Conservation (phyloP, 1,140 invertebrate genomes). For the Drosophila rhopaloa region DNA sequence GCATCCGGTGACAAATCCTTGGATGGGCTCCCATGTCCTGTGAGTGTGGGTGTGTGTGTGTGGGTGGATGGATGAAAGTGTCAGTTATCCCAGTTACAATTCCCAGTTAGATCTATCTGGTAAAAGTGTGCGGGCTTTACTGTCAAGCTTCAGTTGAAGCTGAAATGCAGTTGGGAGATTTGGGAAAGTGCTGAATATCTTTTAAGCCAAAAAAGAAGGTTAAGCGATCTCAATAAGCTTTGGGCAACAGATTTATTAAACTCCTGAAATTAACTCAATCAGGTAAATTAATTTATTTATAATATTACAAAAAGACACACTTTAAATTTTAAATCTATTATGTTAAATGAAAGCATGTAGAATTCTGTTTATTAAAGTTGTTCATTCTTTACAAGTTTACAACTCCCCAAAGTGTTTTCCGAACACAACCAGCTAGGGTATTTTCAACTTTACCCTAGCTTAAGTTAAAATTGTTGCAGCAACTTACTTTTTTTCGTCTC, state of each 20-base stretch:
- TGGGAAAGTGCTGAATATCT: background rate
- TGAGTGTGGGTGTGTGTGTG: conserved; percentile 6
- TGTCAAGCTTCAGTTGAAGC: conserved; percentile 8
- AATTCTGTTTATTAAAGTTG: too few species aligned
- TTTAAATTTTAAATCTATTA: too few species aligned
- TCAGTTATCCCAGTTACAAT: conserved; percentile 54
- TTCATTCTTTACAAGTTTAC: background rate
- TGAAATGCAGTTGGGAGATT: conserved; percentile 5
- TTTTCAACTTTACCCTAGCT: background rate
- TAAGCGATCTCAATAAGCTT: too few species aligned
- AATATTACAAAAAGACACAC: too few species aligned
- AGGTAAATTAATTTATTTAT: too few species aligned
- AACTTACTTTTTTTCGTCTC: conserved; percentile 23
- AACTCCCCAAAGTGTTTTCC: background rate
- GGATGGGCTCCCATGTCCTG: conserved; percentile 16
- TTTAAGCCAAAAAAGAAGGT: background rate
- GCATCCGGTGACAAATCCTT: conserved; percentile 67
- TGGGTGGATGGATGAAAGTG: conserved; percentile 31
- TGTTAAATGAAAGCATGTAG: too few species aligned
- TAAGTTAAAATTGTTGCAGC: conserved; percentile 1
- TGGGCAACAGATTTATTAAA: too few species aligned
- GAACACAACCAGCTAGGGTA: background rate
- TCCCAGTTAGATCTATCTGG: conserved; percentile 13
- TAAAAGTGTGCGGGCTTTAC: conserved; percentile 6
- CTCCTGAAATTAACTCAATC: too few species aligned